Percentiles rank a stretch among this genome's conserved stretches.
Conservation (phyloP, 2,888 invertebrate genomes). For the Globia sparganii region DNA sequence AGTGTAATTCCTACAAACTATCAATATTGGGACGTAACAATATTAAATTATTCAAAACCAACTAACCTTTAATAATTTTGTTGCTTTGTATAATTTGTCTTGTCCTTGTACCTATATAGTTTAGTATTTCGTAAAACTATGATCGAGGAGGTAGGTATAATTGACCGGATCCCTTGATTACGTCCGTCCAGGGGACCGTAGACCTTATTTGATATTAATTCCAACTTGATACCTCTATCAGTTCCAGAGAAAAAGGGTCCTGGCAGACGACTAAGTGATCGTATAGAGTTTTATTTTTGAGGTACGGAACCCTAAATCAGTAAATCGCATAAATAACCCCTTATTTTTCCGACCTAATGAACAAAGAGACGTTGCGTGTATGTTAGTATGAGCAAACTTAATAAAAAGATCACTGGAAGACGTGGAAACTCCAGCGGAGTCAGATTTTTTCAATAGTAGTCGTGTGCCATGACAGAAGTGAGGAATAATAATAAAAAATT, state of each 20-base stretch:
- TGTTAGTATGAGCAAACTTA: not conserved
- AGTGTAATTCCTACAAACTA: slow-evolving; percentile 54
- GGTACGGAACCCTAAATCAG: not conserved
- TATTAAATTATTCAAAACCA: slow-evolving; percentile 55
- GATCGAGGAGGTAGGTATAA: too few relatives aligned
- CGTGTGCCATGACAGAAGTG: not conserved
- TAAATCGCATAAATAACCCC: not conserved
- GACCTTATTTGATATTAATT: not conserved
- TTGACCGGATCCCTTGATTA: not conserved
- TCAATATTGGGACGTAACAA: slow-evolving; percentile 47
- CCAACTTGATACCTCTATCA: not conserved
- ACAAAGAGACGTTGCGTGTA: not conserved
- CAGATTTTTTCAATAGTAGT: not conserved
- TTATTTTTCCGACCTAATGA: not conserved
- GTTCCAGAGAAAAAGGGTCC: not conserved
- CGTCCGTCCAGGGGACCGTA: not conserved
- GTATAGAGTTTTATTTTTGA: not conserved
- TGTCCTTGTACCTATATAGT: not conserved
- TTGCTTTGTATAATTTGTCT: not conserved
- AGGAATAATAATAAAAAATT: not conserved
- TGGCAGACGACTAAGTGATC: not conserved
- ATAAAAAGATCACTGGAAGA: not conserved
- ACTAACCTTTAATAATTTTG: slow-evolving; percentile 41
- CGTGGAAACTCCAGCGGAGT: not conserved
- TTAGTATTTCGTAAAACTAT: not conserved